phyloP scores from a whole-genome alignment of 2,797 vertebrate genomes.

The Sphaeramia orbicularis region DNA sequence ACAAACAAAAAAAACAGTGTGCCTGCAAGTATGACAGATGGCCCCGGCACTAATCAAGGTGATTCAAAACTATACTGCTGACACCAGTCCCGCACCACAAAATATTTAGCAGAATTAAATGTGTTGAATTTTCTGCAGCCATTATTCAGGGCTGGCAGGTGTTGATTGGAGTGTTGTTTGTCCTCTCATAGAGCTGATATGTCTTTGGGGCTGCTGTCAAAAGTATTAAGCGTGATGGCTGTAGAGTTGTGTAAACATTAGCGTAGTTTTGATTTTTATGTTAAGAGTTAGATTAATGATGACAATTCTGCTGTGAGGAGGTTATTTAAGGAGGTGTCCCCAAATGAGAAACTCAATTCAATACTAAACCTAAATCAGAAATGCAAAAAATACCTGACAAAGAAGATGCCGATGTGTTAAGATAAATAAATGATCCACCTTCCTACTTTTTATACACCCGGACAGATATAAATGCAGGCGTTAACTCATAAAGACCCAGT shows the following conservation, averaged over 20 bases:
- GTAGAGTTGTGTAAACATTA: background rate
- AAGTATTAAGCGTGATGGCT: constrained; percentile 26
- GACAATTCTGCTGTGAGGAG: background rate
- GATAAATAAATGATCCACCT: no score
- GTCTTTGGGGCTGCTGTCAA: constrained; percentile 44
- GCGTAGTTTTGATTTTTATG: constrained; percentile 3
- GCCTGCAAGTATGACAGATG: constrained; percentile 71
- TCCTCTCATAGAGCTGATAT: constrained; percentile 31
- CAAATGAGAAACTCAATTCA: background rate
- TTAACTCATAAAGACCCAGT: no score
- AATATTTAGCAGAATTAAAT: constrained; percentile 3
- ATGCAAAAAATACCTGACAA: no score
- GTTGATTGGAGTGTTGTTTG: constrained; percentile 51
- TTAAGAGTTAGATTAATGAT: constrained; percentile 5
- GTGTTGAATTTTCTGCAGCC: constrained; percentile 9
- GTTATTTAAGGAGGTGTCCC: background rate
- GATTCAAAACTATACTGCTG: constrained; percentile 33
- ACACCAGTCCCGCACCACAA: constrained; percentile 2
- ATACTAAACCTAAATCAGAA: no score
- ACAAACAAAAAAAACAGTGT: no score
- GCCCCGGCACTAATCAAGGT: constrained; percentile 50
- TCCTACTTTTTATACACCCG: no score
- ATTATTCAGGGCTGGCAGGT: constrained; percentile 44
- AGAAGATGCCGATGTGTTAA: no score
- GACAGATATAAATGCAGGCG: no score